These are phyloP conservation scores for Andrena trimmerana DNA, from an alignment of 2,888 invertebrate genomes.

Conservation along the genomic window DNA sequence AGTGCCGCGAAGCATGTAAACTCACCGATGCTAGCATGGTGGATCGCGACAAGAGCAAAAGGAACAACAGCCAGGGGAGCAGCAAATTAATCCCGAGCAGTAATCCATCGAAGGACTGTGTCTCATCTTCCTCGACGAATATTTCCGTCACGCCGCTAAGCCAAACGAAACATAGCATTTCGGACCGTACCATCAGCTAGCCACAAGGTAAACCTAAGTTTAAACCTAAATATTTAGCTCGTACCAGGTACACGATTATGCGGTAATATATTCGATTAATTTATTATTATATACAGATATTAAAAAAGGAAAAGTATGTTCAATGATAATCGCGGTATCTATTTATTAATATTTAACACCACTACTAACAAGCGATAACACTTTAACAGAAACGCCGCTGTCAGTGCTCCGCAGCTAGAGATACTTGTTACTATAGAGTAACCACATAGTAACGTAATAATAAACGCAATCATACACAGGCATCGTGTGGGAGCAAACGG, in stretches of 20 bases:
- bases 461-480: conserved; percentile 52
- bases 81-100: conserved; percentile 56
- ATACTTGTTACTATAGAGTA: conserved; percentile 66
- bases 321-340: conserved; percentile 63
- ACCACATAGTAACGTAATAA: conserved; percentile 50
- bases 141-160: conserved; percentile 72
- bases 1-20: conserved; percentile 47
- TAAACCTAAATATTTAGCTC: conserved; percentile 82
- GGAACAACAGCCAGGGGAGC: conserved; percentile 54
- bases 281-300: conserved; percentile 52
- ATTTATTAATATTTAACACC: conserved; percentile 64
- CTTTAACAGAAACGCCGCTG: conserved; percentile 67
- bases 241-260: conserved; percentile 81
- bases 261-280: conserved; percentile 80
- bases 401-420: conserved; percentile 69
- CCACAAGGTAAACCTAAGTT: conserved; percentile 84
- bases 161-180: conserved; percentile 81
- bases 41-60: conserved; percentile 35
- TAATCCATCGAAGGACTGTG: conserved; percentile 50
- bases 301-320: conserved; percentile 27
- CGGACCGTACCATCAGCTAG: conserved; percentile 83
- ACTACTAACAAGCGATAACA: conserved; percentile 69
- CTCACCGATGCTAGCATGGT: conserved; percentile 19
- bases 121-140: conserved; percentile 76
- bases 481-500: conserved; percentile 36